Percentiles rank a stretch among this genome's conserved stretches.
These are phyloP conservation scores for Danaus chrysippus DNA, from an alignment of 2,888 invertebrate species.

Conservation along the genomic window DNA sequence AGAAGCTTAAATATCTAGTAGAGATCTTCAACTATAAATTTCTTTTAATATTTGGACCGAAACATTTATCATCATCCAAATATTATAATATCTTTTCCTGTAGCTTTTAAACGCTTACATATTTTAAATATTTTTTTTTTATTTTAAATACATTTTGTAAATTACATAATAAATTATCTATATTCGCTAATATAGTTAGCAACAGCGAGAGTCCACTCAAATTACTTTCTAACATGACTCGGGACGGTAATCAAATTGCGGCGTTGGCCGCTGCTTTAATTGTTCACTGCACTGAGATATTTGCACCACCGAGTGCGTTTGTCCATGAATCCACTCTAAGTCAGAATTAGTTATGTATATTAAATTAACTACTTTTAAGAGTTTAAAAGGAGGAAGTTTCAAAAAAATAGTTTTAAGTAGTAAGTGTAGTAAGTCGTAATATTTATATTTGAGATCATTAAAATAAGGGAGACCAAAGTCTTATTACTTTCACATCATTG, in stretches of 20 bases:
- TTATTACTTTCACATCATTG: no score
- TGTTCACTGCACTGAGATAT: conserved; percentile 36
- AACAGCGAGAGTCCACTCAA: conserved; percentile 45
- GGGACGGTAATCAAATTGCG: conserved; percentile 49
- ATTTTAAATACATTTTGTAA: conserved; percentile 6
- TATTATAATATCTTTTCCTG: no score
- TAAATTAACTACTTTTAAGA: no score
- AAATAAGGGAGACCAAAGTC: no score
- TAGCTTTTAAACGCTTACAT: neutral
- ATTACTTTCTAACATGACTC: conserved; percentile 53
- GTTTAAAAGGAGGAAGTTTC: no score
- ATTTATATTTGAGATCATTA: no score
- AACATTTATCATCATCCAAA: no score
- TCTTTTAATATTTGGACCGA: no score
- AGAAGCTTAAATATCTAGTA: no score
- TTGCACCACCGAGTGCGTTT: conserved; percentile 15
- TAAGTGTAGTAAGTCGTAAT: no score
- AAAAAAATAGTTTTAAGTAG: no score
- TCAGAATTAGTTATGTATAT: conserved; percentile 11
- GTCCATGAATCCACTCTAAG: conserved; percentile 6
- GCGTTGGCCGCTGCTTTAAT: conserved; percentile 44
- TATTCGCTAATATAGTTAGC: conserved; percentile 26
- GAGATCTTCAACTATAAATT: no score
- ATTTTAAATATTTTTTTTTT: conserved; percentile 6
- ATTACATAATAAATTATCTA: conserved; percentile 17